A percentile compares a stretch with the other conserved stretches of the same genome.
Evolutionary conservation across 2,113 vertebrate species (phyloP).

Genomic region (Aramus guarauna): DNA sequence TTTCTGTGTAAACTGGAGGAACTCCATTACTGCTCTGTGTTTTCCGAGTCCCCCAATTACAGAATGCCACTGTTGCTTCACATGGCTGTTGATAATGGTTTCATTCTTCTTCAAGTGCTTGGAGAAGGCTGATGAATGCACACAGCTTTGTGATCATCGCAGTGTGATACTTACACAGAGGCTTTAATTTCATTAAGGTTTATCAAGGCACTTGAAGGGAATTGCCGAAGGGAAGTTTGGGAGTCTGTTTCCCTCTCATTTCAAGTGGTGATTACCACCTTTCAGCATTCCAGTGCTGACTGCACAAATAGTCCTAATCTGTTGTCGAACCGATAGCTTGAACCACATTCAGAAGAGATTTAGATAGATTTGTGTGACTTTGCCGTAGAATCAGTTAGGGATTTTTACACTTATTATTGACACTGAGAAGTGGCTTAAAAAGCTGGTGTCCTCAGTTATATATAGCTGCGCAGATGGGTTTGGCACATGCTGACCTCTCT

Average conservation of each 20-base stretch:
- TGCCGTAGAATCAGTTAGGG: neutral
- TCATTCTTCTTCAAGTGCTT: slow-evolving; percentile 8
- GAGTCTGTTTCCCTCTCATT: neutral
- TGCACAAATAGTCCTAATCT: neutral
- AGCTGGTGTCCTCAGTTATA: neutral
- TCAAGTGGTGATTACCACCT: neutral
- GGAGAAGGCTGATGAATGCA: neutral
- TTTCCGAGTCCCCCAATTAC: neutral
- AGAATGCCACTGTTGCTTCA: neutral
- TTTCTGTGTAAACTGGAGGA: neutral
- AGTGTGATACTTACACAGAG: neutral
- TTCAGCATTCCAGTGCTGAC: neutral
- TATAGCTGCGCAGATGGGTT: neutral
- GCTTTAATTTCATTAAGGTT: slow-evolving; percentile 11
- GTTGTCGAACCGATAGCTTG: neutral
- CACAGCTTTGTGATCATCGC: neutral
- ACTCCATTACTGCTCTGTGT: neutral
- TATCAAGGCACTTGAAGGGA: neutral
- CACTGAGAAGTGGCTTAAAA: neutral
- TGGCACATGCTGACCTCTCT: neutral
- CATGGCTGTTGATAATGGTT: neutral
- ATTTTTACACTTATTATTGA: neutral
- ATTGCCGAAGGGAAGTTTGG: neutral
- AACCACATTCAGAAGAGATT: neutral
- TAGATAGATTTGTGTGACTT: neutral